Evolutionary conservation across 1,140 invertebrate genomes (phyloP), one percentile per base, ranked within the genome.

Genomic region (Drosophila chauvacae): DNA sequence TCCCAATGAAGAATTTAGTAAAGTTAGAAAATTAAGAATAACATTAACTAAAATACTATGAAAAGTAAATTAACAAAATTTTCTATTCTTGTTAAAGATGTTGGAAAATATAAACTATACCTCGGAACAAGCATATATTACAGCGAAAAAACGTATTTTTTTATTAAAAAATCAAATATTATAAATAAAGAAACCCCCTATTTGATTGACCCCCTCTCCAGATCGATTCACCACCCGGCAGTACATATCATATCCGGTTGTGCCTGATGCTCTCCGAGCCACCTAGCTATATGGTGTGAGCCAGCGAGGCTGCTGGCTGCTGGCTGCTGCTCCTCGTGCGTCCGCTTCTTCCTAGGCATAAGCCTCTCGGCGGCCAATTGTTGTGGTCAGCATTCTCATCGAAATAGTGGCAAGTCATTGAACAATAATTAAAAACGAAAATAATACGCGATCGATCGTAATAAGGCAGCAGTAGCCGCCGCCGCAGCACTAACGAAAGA

Each of bases 391-490:
- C 62, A 70, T 70, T 70, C 66, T 75, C 70, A 62, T 44, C 51
- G 77, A 64, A 84, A 90, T 81, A 81, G 85, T 90, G 85, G 84
- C 81, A 90, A 90, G 85, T 90, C 85, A 90, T 90, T 90, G 86
- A 62, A 64, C 85, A 90, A 90, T 90, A 90, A 90, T 90, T 90
- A 90, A 90, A 90, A 90, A 71, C 57, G 73, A 84, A 90, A 85
- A 88, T 85, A 90, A 81, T 90, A 90, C 74, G 85, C 85, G 72
- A 79, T 73, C 77, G 87, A 90, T 85, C 81, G 85, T 90, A 90
- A 90, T 88, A 90, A 81, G 77, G 74, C 85, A 84, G 74, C 56
- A 69, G 68, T 30, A 23, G 51, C 26, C 41, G 41, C 58, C 44
- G 53, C 23, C 7, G 30, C 30, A 9, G 30, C 30, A 13, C 26